Percentiles rank a stretch among this genome's conserved stretches.
phyloP scores from a whole-genome alignment of 2,113 vertebrate species.

The Emydura subglobosa region DNA sequence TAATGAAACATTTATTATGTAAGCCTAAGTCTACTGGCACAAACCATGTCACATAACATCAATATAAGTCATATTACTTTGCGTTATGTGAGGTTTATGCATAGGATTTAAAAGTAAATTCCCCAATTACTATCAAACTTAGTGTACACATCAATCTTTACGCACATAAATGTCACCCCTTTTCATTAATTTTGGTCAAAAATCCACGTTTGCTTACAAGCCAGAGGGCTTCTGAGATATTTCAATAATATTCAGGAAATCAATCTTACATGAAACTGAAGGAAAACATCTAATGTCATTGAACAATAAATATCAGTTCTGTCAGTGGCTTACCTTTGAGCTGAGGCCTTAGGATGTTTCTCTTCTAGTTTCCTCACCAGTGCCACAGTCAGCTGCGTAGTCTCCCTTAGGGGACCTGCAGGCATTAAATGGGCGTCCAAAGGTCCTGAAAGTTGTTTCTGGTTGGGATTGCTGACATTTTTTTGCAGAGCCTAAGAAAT shows the following conservation, averaged over 20 bases:
- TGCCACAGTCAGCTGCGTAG: conserved; percentile 82
- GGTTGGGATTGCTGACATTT: conserved; percentile 68
- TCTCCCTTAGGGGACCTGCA: conserved; percentile 77
- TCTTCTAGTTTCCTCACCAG: conserved; percentile 87
- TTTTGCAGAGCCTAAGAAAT: conserved; percentile 72
- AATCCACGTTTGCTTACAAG: conserved; percentile 82
- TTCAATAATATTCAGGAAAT: conserved; percentile 92
- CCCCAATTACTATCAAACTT: conserved; percentile 8
- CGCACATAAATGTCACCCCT: conserved; percentile 74
- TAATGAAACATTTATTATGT: background rate
- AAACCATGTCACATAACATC: background rate
- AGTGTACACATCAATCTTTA: conserved; percentile 46
- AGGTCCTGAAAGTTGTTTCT: conserved; percentile 75
- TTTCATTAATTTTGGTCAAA: conserved; percentile 77
- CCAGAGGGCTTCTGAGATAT: conserved; percentile 91
- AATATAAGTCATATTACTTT: background rate
- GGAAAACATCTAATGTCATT: conserved; percentile 95
- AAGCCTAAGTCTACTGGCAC: background rate
- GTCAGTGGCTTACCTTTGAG: conserved; percentile 92
- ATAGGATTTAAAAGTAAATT: conserved; percentile 1
- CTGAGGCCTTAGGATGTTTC: conserved; percentile 85
- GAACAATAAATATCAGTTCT: conserved; percentile 92
- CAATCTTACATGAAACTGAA: conserved; percentile 95
- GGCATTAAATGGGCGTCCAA: conserved; percentile 75
- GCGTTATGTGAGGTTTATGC: background rate